Evolutionary conservation across 2,888 invertebrate species (phyloP), one percentile per base, ranked within the genome.

Genomic region (Drosophila helvetica): DNA sequence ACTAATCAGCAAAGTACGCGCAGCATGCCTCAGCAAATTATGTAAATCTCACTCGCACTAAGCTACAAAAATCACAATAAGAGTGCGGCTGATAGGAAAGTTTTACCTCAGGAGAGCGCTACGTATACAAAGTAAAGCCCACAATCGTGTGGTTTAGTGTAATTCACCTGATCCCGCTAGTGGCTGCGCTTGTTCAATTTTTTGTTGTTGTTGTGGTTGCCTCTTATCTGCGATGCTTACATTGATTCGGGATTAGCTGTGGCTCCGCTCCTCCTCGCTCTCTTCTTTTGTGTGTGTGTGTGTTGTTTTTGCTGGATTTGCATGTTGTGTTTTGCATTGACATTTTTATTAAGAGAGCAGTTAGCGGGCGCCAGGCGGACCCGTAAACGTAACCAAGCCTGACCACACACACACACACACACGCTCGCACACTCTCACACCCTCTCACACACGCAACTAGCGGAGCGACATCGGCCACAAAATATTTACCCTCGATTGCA

Each of bases 401-500:
- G 85, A 82, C 82, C 82, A 86, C 43, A 65, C 66, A 54, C 52
- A 62, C 30, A 18, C 38, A 7, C 9, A 12, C 17, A 22, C n/a
- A 15, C n/a, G 17, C 15, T 22, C 5, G 22, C 22, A 22, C 22
- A 22, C 22, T 22, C 22, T 22, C 8, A 7, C n/a, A n/a, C n/a
- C n/a, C n/a, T 22, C 22, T 3, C 8, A 7, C 27, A 38, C 79
- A 80, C 80, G 79, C 79, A 79, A 80, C 62, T 80, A 77, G 17
- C 25, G 38, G 46, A 10, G 45, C 30, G 10, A 22, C 46, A 56
- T 67, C 79, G 71, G 75, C 80, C 78, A 82, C 85, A 85, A 84
- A 60, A 79, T 83, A 82, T 83, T 88, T 84, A 84, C 83, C 83
- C 83, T 71, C 88, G 65, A 87, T 83, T 83, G 88, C 78, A 87